phyloP scores from a whole-genome alignment of 2,888 invertebrate genomes.

The Polyploca ridens region DNA sequence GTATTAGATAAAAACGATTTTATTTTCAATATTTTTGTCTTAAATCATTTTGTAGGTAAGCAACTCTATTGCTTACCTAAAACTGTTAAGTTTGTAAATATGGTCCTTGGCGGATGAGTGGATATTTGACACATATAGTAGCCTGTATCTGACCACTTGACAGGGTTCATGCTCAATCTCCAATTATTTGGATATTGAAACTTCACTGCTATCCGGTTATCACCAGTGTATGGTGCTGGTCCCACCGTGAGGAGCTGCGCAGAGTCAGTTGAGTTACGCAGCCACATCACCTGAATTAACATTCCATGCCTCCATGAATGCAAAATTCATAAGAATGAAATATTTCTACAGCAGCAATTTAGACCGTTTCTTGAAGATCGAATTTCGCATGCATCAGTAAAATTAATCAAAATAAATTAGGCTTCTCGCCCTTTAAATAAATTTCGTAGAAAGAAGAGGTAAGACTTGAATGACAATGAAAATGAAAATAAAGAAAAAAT shows the following conservation, averaged over 20 bases:
- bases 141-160: constrained; percentile 88
- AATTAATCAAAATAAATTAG: constrained; percentile 15
- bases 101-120: constrained; percentile 91
- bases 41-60: neutral
- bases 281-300: constrained; percentile 86
- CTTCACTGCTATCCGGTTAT: constrained; percentile 86
- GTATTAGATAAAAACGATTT: no score
- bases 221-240: constrained; percentile 86
- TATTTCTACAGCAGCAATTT: no score
- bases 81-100: constrained; percentile 90
- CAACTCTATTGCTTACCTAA: constrained; percentile 88
- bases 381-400: no score
- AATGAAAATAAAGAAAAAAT: no score
- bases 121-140: constrained; percentile 93
- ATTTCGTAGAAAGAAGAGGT: no score
- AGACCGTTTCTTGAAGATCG: no score
- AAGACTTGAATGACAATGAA: no score
- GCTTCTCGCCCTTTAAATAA: constrained; percentile 30
- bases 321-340: neutral
- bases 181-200: constrained; percentile 90
- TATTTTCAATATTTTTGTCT: no score
- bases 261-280: constrained; percentile 86
- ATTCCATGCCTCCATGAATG: constrained; percentile 3
- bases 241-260: constrained; percentile 88
- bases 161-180: constrained; percentile 88